Conservation (phyloP, 2,888 invertebrate species). For the Tricholauxania praeusta region DNA sequence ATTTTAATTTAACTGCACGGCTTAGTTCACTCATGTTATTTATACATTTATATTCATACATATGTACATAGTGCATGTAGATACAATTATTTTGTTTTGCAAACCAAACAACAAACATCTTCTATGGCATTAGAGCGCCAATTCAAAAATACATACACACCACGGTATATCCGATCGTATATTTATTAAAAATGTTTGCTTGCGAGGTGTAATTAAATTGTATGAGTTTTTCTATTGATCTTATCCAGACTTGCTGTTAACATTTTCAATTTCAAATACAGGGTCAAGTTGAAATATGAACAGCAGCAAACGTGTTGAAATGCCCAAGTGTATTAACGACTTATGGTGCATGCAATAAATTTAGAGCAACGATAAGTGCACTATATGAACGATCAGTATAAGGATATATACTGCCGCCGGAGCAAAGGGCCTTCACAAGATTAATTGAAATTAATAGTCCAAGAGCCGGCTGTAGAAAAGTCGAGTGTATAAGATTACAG, state of each 20-base stretch:
- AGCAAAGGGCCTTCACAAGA: too few relatives aligned
- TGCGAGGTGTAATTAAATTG: constrained; percentile 19
- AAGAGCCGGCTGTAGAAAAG: too few relatives aligned
- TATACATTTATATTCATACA: background rate
- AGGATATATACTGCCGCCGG: too few relatives aligned
- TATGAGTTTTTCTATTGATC: constrained; percentile 16
- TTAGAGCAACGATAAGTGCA: too few relatives aligned
- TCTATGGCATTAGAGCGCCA: background rate
- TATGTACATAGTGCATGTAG: too few relatives aligned
- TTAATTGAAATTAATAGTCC: too few relatives aligned
- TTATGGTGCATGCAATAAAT: too few relatives aligned
- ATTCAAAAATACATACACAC: background rate
- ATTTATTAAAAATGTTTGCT: constrained; percentile 2
- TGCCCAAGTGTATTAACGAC: too few relatives aligned
- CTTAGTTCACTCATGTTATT: background rate
- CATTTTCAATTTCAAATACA: constrained; percentile 3
- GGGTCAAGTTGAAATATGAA: background rate
- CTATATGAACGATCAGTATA: too few relatives aligned
- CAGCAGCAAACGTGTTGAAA: too few relatives aligned
- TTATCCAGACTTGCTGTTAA: constrained; percentile 6
- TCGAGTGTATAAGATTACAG: too few relatives aligned
- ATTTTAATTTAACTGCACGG: background rate
- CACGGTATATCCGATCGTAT: too few relatives aligned
- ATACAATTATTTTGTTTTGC: background rate
- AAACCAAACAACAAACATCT: constrained; percentile 12